phyloP scores from a whole-genome alignment of 2,113 vertebrate species.

The Perognathus longimembris region DNA sequence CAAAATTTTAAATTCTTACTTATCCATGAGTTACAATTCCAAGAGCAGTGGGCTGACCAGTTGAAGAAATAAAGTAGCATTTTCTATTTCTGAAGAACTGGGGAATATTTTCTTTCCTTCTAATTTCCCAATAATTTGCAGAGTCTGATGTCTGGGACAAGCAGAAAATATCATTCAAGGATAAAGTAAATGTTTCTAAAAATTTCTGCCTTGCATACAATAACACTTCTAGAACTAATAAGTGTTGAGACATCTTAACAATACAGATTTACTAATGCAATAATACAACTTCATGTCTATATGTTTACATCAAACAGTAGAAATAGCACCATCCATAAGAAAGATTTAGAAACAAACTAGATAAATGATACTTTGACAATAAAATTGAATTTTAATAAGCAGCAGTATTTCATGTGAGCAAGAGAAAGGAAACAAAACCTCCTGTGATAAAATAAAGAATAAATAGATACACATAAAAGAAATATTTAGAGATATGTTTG shows the following conservation, averaged over 20 bases:
- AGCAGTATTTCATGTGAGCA: constrained; percentile 82
- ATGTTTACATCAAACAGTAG: not conserved
- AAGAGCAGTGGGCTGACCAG: not conserved
- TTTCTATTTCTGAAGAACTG: not conserved
- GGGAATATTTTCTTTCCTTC: not conserved
- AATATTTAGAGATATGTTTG: too few species aligned
- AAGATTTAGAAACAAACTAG: constrained; percentile 17
- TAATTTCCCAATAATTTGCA: not conserved
- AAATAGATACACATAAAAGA: too few species aligned
- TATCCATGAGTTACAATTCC: not conserved
- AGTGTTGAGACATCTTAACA: not conserved
- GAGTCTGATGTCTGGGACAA: not conserved
- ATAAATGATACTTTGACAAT: too few species aligned
- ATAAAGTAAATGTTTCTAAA: not conserved
- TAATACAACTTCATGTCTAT: not conserved
- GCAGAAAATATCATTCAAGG: not conserved
- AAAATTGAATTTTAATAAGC: too few species aligned
- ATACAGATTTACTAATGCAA: not conserved
- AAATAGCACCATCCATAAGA: constrained; percentile 1
- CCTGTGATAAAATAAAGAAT: constrained; percentile 72
- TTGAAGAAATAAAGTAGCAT: not conserved
- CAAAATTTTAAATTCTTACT: not conserved
- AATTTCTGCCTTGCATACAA: constrained; percentile 11
- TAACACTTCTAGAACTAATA: not conserved
- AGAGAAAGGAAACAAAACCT: constrained; percentile 82